A percentile compares a stretch with the other conserved stretches of the same genome.
Evolutionary conservation across 23 tunicate genomes (phyloP).

Genomic region (Ciona savignyi): DNA sequence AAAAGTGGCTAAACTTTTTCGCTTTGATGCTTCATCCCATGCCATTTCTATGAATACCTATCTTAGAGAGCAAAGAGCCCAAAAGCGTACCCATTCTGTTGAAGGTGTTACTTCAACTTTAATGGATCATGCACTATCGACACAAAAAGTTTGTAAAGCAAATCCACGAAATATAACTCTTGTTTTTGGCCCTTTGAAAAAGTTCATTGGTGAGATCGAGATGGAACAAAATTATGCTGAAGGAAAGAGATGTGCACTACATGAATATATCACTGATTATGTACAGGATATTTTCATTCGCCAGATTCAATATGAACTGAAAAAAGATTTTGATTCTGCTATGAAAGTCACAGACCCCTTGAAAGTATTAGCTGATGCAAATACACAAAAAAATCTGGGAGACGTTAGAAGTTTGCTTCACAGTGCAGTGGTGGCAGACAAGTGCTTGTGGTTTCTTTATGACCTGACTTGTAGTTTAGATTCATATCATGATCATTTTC

Average conservation of each 20-base stretch:
- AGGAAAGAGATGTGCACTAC: slow-evolving; percentile 43
- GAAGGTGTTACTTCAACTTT: slow-evolving; percentile 19
- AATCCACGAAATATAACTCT: slow-evolving; percentile 78
- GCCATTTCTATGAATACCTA: slow-evolving; percentile 98
- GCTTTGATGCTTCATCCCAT: slow-evolving; percentile 93
- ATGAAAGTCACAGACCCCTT: slow-evolving; percentile 96
- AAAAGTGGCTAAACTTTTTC: slow-evolving; percentile 63
- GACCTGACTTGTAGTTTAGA: slow-evolving; percentile 74
- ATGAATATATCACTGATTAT: slow-evolving; percentile 91
- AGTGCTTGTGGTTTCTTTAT: slow-evolving; percentile 84
- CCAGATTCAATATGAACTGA: slow-evolving; percentile 80
- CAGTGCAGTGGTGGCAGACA: slow-evolving; percentile 79
- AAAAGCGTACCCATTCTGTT: slow-evolving; percentile 35
- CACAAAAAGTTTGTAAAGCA: slow-evolving; percentile 91
- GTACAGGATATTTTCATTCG: slow-evolving; percentile 93
- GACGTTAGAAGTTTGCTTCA: slow-evolving; percentile 55
- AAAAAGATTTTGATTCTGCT: slow-evolving; percentile 90
- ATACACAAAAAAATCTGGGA: slow-evolving; percentile 32
- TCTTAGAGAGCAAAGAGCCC: slow-evolving; percentile 86
- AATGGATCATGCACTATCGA: slow-evolving; percentile 66
- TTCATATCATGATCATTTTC: slow-evolving; percentile 84
- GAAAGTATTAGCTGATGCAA: slow-evolving; percentile 65
- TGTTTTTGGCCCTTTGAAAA: slow-evolving; percentile 76
- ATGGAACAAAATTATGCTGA: slow-evolving; percentile 18
- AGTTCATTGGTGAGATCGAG: slow-evolving; percentile 83